phyloP scores from a whole-genome alignment of 2,888 invertebrate species.

The Drosophila rubida region DNA sequence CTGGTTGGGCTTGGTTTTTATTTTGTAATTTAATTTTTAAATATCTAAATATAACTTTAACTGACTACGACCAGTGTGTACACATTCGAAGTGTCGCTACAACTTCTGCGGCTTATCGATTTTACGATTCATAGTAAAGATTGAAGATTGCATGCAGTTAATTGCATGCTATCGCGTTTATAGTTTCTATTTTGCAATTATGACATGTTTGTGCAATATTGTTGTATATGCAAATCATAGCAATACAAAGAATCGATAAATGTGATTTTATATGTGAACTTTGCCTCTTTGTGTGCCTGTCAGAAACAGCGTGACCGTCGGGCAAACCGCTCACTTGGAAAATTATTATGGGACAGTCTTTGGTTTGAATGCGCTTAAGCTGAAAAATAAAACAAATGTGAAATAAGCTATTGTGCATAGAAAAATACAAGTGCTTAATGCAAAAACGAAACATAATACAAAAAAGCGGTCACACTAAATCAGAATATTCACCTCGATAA shows the following conservation, averaged over 20 bases:
- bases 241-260: not conserved
- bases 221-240: not conserved
- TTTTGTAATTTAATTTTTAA: not conserved
- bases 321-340: too few relatives aligned
- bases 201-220: not conserved
- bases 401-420: too few relatives aligned
- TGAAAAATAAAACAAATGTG: too few relatives aligned
- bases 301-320: not conserved
- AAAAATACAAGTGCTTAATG: too few relatives aligned
- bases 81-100: not conserved
- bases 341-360: too few relatives aligned
- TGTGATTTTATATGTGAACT: not conserved
- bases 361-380: too few relatives aligned
- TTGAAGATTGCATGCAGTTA: not conserved
- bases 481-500: slow-evolving; percentile 29
- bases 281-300: not conserved
- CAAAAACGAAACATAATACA: too few relatives aligned
- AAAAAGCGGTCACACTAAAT: not conserved
- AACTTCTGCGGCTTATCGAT: not conserved
- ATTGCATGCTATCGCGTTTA: not conserved
- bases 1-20: not conserved
- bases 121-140: not conserved
- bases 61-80: slow-evolving; percentile 22
- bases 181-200: not conserved
- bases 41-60: not conserved